Evolutionary conservation across 2,888 invertebrate genomes (phyloP).

Genomic region (Leptopilina myrica): DNA sequence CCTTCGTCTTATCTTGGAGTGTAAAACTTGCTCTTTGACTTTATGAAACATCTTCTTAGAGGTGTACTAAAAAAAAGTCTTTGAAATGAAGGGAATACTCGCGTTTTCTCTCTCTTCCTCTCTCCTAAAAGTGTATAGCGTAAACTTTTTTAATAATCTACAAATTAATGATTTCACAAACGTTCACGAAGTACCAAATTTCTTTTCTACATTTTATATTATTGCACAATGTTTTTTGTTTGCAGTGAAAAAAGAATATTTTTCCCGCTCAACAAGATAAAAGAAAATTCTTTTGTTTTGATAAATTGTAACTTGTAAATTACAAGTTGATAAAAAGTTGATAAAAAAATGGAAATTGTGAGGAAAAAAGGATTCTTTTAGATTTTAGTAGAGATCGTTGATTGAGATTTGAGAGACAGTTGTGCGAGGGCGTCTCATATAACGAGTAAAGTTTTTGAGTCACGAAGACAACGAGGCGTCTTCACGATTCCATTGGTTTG

Average conservation of each 20-base stretch:
- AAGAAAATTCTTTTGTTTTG: too few species aligned
- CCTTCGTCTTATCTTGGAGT: slow-evolving; percentile 33
- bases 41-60: slow-evolving; percentile 16
- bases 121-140: not conserved
- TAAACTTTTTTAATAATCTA: slow-evolving; percentile 4
- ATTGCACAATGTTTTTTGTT: not conserved
- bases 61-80: slow-evolving; percentile 18
- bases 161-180: not conserved
- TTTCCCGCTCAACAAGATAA: too few species aligned
- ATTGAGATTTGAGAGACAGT: slow-evolving; percentile 23
- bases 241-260: not conserved
- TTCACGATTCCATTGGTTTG: slow-evolving; percentile 51
- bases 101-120: not conserved
- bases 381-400: not conserved
- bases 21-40: slow-evolving; percentile 16
- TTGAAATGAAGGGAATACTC: not conserved
- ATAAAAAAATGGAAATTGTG: not conserved
- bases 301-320: not conserved
- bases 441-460: slow-evolving; percentile 50
- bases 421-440: slow-evolving; percentile 51
- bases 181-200: not conserved
- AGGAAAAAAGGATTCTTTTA: not conserved
- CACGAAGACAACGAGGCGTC: slow-evolving; percentile 53
- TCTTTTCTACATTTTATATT: not conserved
- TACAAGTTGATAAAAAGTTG: not conserved